Evolutionary conservation across 2,888 invertebrate genomes (phyloP), one percentile per base, ranked within the genome.

Genomic region (Ligdia adustata): DNA sequence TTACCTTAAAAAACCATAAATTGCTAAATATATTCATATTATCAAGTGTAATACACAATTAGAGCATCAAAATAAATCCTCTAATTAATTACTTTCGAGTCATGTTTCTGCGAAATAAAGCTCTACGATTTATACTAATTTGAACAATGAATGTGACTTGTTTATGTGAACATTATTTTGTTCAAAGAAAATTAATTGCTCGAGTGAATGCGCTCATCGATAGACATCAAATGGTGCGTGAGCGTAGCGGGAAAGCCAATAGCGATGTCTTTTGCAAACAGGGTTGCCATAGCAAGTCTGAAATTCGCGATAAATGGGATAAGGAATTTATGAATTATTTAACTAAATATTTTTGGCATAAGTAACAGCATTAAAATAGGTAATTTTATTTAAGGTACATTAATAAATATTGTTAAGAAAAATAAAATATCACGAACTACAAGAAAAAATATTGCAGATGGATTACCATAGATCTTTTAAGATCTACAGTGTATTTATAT

Each of bases 171-270:
- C 40, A 39, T 42, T 48, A n/a, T 45, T 52, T 52, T 59, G 53
- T 57, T 52, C 44, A 27, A 54, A 41, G 52, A 20, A 53, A 57
- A 55, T 55, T 57, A 57, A 53, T 55, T 48, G 52, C 49, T 55
- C 22, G 51, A 39, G 40, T 42, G 48, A 32, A 47, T 52, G 46
- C 45, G 47, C 46, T 51, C 49, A 52, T 56, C 50, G 55, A 54
- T 48, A 55, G 52, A 38, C 55, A 55, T 50, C 52, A 50, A 60
- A 57, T 60, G 57, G 60, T 42, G 48, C 54, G 48, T 45, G 28
- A 57, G 50, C 24, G 39, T 34, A 41, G 42, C 45, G 29, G 22
- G 45, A 52, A 47, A 24, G 40, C 31, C 24, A 27, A 16, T n/a
- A n/a, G n/a, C n/a, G 26, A 22, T 18, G 41, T 42, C 38, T 43